A percentile compares a stretch with the other conserved stretches of the same genome.
Conservation (phyloP, 1,140 invertebrate species). For the Eriosoma lanigerum region DNA sequence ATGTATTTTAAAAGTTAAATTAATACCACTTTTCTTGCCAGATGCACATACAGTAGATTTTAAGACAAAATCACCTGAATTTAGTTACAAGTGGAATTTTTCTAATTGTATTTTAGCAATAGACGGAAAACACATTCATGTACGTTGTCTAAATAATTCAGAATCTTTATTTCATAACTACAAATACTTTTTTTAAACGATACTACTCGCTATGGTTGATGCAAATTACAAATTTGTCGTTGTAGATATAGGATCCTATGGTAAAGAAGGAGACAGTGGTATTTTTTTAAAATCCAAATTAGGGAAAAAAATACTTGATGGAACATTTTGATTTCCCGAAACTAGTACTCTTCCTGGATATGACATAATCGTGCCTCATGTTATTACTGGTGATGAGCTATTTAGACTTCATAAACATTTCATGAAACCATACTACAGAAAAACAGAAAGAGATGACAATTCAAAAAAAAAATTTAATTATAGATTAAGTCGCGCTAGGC, state of each 20-base stretch:
- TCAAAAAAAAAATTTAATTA: not conserved
- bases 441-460: not conserved
- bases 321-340: not conserved
- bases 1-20: too few species aligned
- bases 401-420: not conserved
- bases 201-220: too few species aligned
- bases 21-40: too few species aligned
- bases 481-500: not conserved
- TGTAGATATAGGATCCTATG: not conserved
- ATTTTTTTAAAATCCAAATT: not conserved
- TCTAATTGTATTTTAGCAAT: too few species aligned
- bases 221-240: not conserved
- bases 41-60: too few species aligned
- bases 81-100: too few species aligned
- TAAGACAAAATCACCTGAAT: too few species aligned
- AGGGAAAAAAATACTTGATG: not conserved
- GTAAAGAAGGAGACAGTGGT: conserved; percentile 2
- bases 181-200: too few species aligned
- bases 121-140: too few species aligned
- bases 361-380: not conserved
- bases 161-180: too few species aligned
- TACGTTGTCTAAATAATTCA: too few species aligned
- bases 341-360: not conserved
- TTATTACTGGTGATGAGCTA: too few species aligned
- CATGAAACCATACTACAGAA: not conserved